Percentiles rank a stretch among this genome's conserved stretches.
These are phyloP conservation scores for Pollenia angustigena DNA, from an alignment of 2,888 invertebrate genomes.

Conservation along the genomic window DNA sequence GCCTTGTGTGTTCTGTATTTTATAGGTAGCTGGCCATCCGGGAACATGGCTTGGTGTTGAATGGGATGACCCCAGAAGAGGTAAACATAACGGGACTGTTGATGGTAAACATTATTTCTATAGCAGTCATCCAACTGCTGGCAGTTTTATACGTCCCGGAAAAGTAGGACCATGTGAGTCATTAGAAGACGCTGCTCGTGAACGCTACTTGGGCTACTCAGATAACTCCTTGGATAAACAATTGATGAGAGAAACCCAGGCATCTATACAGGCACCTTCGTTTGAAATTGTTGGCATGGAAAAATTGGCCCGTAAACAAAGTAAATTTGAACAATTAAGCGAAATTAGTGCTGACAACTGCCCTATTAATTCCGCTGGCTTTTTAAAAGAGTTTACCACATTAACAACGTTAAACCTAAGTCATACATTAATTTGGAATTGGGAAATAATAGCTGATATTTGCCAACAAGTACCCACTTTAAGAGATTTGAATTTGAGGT, in stretches of 20 bases:
- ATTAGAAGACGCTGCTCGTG: slow-evolving; percentile 90
- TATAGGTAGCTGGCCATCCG: slow-evolving; percentile 87
- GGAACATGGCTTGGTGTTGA: slow-evolving; percentile 97
- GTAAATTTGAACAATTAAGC: slow-evolving; percentile 82
- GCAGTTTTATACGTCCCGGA: slow-evolving; percentile 94
- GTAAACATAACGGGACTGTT: slow-evolving; percentile 96
- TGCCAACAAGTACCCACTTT: slow-evolving; percentile 82
- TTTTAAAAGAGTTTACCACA: slow-evolving; percentile 85
- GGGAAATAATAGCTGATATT: slow-evolving; percentile 83
- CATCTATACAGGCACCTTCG: slow-evolving; percentile 91
- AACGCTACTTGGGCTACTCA: slow-evolving; percentile 86
- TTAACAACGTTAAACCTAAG: slow-evolving; percentile 82
- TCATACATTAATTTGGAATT: slow-evolving; percentile 83
- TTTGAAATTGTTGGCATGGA: slow-evolving; percentile 96
- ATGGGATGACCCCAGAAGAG: slow-evolving; percentile 95
- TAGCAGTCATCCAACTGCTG: slow-evolving; percentile 90
- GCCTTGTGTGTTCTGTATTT: background rate
- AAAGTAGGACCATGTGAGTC: slow-evolving; percentile 91
- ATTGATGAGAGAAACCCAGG: slow-evolving; percentile 87
- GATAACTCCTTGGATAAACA: slow-evolving; percentile 86
- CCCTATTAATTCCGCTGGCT: slow-evolving; percentile 88
- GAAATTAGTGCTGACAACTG: slow-evolving; percentile 82
- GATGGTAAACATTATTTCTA: slow-evolving; percentile 93
- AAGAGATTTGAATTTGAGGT: slow-evolving; percentile 82
- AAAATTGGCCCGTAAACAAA: slow-evolving; percentile 89